A percentile compares a stretch with the other conserved stretches of the same genome.
Conservation (phyloP, 2,888 invertebrate genomes). For the Synanthedon myopaeformis region DNA sequence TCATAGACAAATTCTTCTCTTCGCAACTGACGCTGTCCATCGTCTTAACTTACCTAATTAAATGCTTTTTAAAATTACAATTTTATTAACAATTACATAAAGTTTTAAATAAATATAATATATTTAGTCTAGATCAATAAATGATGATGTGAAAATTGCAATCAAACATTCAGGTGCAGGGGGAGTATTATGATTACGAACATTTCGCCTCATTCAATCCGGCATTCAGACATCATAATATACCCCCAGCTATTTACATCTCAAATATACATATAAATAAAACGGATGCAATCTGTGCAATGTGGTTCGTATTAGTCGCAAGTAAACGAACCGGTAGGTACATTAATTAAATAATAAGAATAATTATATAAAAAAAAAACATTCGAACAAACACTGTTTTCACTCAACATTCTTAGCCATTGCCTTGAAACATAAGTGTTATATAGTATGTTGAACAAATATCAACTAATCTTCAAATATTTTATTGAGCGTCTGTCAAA, state of each 20-base stretch:
- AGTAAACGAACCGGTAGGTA: slow-evolving; percentile 30
- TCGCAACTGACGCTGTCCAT: too few relatives aligned
- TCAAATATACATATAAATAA: not conserved
- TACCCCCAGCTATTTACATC: not conserved
- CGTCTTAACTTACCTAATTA: too few relatives aligned
- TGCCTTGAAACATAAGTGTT: slow-evolving; percentile 6
- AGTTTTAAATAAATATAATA: not conserved
- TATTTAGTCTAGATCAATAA: not conserved
- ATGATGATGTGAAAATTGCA: too few relatives aligned
- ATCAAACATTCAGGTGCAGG: too few relatives aligned
- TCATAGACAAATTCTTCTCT: too few relatives aligned
- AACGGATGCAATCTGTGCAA: slow-evolving; percentile 20
- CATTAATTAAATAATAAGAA: slow-evolving; percentile 3
- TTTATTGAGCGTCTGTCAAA: not conserved
- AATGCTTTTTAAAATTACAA: too few relatives aligned
- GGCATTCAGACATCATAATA: too few relatives aligned
- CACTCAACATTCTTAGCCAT: slow-evolving; percentile 63
- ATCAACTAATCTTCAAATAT: slow-evolving; percentile 33
- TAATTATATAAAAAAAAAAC: slow-evolving; percentile 14
- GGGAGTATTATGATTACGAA: too few relatives aligned
- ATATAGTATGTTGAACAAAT: slow-evolving; percentile 7
- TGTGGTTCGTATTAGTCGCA: slow-evolving; percentile 34
- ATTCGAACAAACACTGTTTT: slow-evolving; percentile 42
- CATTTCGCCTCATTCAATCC: too few relatives aligned
- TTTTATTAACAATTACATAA: too few relatives aligned